phyloP scores from a whole-genome alignment of 2,888 invertebrate species.

The Lasioglossum malachurum region DNA sequence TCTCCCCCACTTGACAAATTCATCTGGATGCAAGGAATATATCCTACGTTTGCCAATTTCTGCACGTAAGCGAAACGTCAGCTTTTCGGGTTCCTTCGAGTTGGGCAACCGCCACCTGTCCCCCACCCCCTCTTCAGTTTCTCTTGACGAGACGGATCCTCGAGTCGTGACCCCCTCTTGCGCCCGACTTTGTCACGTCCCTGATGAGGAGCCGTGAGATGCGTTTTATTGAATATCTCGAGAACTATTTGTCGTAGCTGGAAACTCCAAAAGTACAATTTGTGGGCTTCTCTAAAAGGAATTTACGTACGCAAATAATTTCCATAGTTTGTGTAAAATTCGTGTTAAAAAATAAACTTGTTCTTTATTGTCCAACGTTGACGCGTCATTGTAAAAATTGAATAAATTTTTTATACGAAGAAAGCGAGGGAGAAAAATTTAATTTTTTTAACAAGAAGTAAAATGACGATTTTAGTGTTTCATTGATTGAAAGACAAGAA shows the following conservation, averaged over 20 bases:
- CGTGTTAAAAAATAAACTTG: background rate
- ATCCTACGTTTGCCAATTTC: slow-evolving; percentile 70
- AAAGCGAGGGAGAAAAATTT: background rate
- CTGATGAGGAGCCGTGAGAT: slow-evolving; percentile 21
- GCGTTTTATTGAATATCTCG: background rate
- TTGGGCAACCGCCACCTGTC: slow-evolving; percentile 54
- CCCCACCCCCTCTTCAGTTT: slow-evolving; percentile 20
- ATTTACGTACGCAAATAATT: background rate
- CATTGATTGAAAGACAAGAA: background rate
- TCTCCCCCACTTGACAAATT: slow-evolving; percentile 70
- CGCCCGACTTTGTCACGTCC: slow-evolving; percentile 26
- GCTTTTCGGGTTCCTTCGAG: slow-evolving; percentile 76
- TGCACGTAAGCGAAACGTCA: slow-evolving; percentile 82
- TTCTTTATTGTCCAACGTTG: too few relatives aligned
- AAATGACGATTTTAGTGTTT: background rate
- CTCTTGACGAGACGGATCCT: slow-evolving; percentile 24
- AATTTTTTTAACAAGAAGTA: background rate
- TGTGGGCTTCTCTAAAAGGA: background rate
- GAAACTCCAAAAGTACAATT: background rate
- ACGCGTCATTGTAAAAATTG: too few relatives aligned
- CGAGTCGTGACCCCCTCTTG: slow-evolving; percentile 7
- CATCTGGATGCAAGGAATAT: slow-evolving; percentile 65
- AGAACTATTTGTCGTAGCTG: background rate
- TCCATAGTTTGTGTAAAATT: background rate
- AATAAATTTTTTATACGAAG: background rate